Percentiles rank a stretch among this genome's conserved stretches.
phyloP scores from a whole-genome alignment of 2,888 invertebrate species.

The Trichacis sp. region DNA sequence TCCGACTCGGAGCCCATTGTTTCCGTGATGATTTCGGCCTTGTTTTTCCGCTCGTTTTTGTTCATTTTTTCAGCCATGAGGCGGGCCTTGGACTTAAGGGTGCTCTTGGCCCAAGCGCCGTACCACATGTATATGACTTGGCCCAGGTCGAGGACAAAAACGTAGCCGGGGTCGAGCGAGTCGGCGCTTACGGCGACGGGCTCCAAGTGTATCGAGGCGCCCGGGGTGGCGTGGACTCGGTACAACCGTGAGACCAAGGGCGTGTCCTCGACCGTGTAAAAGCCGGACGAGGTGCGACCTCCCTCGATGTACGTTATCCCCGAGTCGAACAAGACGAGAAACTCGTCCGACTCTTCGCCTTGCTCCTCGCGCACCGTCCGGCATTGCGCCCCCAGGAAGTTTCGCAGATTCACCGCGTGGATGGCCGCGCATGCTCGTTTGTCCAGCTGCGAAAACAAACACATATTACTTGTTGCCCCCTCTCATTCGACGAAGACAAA shows the following conservation, averaged over 20 bases:
- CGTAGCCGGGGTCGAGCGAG: constrained; percentile 90
- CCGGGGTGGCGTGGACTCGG: constrained; percentile 85
- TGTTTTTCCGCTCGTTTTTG: constrained; percentile 97
- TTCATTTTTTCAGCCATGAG: constrained; percentile 98
- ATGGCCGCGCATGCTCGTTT: constrained; percentile 97
- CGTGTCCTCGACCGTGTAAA: constrained; percentile 96
- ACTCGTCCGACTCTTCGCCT: constrained; percentile 96
- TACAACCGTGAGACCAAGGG: constrained; percentile 87
- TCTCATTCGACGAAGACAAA: too few relatives aligned
- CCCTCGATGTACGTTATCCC: constrained; percentile 96
- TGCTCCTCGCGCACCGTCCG: constrained; percentile 97
- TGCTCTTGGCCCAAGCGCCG: constrained; percentile 88
- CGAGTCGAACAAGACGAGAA: constrained; percentile 89
- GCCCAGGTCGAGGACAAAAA: constrained; percentile 92
- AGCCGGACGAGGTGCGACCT: constrained; percentile 96
- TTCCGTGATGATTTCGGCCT: constrained; percentile 89
- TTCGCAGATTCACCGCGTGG: constrained; percentile 97
- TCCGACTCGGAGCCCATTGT: constrained; percentile 84
- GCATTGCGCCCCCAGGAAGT: constrained; percentile 92
- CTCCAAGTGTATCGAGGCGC: constrained; percentile 88
- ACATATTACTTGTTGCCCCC: too few relatives aligned
- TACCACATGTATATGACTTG: constrained; percentile 91
- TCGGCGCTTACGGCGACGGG: constrained; percentile 80
- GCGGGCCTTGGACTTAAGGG: constrained; percentile 87
- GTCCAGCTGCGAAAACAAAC: constrained; percentile 76